Evolutionary conservation across 2,888 invertebrate genomes (phyloP).

Genomic region (Pemphredon lugubris): DNA sequence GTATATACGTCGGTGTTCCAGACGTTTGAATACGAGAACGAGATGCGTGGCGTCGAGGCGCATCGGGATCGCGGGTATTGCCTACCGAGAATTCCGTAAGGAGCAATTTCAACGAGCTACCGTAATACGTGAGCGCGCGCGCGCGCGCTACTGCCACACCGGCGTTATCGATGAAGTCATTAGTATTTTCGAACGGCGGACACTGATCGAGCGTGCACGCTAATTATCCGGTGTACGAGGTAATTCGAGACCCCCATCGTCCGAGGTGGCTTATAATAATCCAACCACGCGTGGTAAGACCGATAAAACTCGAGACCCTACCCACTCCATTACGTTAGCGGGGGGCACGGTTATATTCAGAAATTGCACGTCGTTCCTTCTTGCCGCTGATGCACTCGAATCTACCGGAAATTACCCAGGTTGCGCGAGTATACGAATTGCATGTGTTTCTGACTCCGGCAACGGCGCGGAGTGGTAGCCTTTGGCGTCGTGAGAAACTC

Average conservation of each 20-base stretch:
- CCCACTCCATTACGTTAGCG: constrained; percentile 59
- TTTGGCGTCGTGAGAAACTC: constrained; percentile 54
- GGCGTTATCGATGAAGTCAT: constrained; percentile 59
- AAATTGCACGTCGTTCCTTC: constrained; percentile 50
- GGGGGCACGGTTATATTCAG: constrained; percentile 55
- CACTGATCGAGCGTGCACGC: constrained; percentile 54
- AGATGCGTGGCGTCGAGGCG: neutral
- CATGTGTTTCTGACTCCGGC: no score
- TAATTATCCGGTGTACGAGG: constrained; percentile 61
- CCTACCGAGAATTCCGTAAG: constrained; percentile 23
- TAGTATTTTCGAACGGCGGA: constrained; percentile 44
- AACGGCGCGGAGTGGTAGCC: no score
- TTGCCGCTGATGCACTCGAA: constrained; percentile 49
- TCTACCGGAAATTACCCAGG: constrained; percentile 59
- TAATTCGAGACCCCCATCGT: constrained; percentile 51
- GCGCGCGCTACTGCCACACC: neutral
- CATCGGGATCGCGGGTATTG: constrained; percentile 1
- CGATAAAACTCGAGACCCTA: constrained; percentile 55
- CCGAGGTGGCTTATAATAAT: constrained; percentile 60
- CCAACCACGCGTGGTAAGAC: constrained; percentile 50
- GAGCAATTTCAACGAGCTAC: constrained; percentile 38
- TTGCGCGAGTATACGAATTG: no score
- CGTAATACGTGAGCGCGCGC: constrained; percentile 34
- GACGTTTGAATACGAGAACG: no score
- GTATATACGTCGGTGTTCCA: no score